A percentile compares a stretch with the other conserved stretches of the same genome.
phyloP scores from a whole-genome alignment of 2,888 invertebrate species.

The Bruchidius siliquastri region DNA sequence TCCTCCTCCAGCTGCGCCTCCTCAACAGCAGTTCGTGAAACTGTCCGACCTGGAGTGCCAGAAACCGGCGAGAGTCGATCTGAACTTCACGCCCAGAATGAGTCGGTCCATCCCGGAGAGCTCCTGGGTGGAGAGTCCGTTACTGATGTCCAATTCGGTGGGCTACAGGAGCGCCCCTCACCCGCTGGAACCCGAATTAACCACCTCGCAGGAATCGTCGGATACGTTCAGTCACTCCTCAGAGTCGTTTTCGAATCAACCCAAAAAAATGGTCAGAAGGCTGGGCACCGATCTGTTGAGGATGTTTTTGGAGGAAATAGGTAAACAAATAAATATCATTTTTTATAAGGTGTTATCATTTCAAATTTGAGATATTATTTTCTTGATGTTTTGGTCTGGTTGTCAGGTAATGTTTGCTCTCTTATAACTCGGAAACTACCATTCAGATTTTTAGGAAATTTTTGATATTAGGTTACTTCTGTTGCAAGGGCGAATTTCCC shows the following conservation, averaged over 20 bases:
- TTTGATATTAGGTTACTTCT: too few relatives aligned
- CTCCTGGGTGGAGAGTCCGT: constrained; percentile 60
- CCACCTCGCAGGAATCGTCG: background rate
- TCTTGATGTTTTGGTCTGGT: too few relatives aligned
- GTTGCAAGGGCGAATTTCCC: too few relatives aligned
- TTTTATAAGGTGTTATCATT: too few relatives aligned
- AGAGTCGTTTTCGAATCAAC: constrained; percentile 12
- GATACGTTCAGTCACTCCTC: constrained; percentile 2
- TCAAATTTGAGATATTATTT: too few relatives aligned
- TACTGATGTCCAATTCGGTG: constrained; percentile 60
- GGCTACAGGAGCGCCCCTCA: constrained; percentile 47
- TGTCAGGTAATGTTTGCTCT: too few relatives aligned
- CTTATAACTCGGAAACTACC: too few relatives aligned
- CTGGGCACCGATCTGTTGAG: constrained; percentile 82
- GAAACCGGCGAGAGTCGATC: constrained; percentile 50
- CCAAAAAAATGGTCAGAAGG: constrained; percentile 46
- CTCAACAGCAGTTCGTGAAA: constrained; percentile 56
- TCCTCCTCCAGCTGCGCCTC: background rate
- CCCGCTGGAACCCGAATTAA: constrained; percentile 40
- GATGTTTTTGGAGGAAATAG: constrained; percentile 89
- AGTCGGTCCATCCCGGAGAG: constrained; percentile 66
- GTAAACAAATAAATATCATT: too few relatives aligned
- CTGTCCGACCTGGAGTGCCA: constrained; percentile 76
- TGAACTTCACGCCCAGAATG: constrained; percentile 54
- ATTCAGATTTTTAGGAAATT: too few relatives aligned